Evolutionary conservation across 1,140 invertebrate genomes (phyloP).

Genomic region (Charaxes varanes): DNA sequence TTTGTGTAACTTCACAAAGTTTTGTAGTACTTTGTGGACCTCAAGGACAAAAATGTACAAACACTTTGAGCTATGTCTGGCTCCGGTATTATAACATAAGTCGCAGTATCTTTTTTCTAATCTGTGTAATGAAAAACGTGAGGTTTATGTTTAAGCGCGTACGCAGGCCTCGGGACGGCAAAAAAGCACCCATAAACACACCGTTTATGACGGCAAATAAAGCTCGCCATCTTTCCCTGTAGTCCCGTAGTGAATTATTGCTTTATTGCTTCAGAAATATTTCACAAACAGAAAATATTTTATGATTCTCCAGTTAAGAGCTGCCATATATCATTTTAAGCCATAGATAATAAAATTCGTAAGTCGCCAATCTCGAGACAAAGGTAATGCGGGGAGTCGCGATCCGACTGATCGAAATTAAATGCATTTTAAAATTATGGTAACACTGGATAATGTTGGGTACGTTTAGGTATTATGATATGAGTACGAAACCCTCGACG

Average conservation of each 20-base stretch:
- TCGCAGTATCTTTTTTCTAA: conserved; percentile 17
- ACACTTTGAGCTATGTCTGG: no score
- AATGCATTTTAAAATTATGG: conserved; percentile 19
- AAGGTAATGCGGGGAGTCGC: conserved; percentile 37
- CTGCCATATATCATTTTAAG: conserved; percentile 70
- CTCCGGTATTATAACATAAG: no score
- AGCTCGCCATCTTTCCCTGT: conserved; percentile 67
- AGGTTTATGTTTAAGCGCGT: conserved; percentile 50
- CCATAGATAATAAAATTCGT: conserved; percentile 73
- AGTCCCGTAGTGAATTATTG: conserved; percentile 72
- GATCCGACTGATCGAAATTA: conserved; percentile 28
- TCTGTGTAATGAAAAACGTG: conserved; percentile 35
- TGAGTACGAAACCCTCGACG: no score
- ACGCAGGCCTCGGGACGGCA: conserved; percentile 41
- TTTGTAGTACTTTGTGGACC: no score
- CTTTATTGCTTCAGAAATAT: conserved; percentile 73
- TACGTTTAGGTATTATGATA: no score
- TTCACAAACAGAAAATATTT: conserved; percentile 74
- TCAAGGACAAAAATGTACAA: no score
- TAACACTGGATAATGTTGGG: no score
- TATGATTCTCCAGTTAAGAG: conserved; percentile 72
- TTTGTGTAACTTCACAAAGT: no score
- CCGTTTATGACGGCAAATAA: conserved; percentile 71
- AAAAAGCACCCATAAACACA: conserved; percentile 68
- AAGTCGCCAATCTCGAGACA: conserved; percentile 63